Conservation (phyloP, 1,140 invertebrate genomes). For the Hycleus cichorii region DNA sequence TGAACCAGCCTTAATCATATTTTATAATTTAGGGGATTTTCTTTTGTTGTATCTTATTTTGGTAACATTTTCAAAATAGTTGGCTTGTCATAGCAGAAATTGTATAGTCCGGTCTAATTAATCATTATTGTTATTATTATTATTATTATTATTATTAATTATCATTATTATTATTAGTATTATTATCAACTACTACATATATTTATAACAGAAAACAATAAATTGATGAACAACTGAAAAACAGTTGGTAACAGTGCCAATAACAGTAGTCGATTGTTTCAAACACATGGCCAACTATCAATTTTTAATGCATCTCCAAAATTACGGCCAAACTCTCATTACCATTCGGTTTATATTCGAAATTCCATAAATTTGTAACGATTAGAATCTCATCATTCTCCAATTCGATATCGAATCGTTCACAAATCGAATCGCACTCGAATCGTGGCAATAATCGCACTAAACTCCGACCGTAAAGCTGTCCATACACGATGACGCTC, state of each 20-base stretch:
- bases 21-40: background rate
- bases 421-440: constrained; percentile 63
- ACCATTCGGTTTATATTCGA: constrained; percentile 65
- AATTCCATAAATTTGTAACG: constrained; percentile 65
- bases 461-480: constrained; percentile 60
- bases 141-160: no score
- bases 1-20: background rate
- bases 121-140: no score
- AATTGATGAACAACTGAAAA: no score
- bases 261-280: no score
- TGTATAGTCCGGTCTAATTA: no score
- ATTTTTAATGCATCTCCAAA: constrained; percentile 45
- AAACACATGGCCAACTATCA: no score
- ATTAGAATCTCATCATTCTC: constrained; percentile 64
- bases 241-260: no score
- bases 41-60: background rate
- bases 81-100: no score
- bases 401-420: constrained; percentile 55
- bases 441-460: constrained; percentile 59
- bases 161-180: no score
- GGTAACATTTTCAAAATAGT: no score
- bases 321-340: constrained; percentile 67
- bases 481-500: constrained; percentile 63
- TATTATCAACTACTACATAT: no score
- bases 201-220: no score